Conservation (phyloP, 2,113 vertebrate species). For the Malurus alboscapulatus region DNA sequence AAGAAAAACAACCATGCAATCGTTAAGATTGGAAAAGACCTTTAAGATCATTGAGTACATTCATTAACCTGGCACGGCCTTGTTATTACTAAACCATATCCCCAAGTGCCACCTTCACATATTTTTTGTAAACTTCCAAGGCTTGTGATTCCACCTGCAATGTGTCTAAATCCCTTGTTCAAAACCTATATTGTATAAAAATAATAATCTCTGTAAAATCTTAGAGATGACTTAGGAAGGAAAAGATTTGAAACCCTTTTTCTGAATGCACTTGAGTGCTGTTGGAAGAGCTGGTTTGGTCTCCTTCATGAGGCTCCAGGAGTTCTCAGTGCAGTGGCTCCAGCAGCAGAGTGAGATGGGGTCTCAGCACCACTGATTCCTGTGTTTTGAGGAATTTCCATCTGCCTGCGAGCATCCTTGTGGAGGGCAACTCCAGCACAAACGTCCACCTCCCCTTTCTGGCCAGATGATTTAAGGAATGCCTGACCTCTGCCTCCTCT, state of each 20-base stretch:
- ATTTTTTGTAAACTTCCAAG: not conserved
- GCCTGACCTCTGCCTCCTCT: not conserved
- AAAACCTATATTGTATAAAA: not conserved
- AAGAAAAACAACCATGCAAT: not conserved
- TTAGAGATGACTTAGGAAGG: not conserved
- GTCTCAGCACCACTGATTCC: not conserved
- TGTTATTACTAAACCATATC: not conserved
- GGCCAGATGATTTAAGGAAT: not conserved
- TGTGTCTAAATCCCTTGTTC: not conserved
- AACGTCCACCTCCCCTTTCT: not conserved
- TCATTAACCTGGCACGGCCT: not conserved
- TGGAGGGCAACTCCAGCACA: not conserved
- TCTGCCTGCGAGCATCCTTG: accelerated
- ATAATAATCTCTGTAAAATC: not conserved
- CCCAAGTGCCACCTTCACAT: not conserved
- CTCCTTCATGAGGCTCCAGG: not conserved
- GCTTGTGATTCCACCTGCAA: not conserved
- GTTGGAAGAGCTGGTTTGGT: not conserved
- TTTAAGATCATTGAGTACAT: not conserved
- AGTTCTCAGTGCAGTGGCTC: not conserved
- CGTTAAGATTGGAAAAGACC: not conserved
- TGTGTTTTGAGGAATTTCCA: accelerated
- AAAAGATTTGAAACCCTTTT: not conserved
- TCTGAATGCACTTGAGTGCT: not conserved
- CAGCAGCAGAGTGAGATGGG: accelerated